Base-by-base conservation (phyloP, 2,888 invertebrate species). In the Operophtera brumata region DNA sequence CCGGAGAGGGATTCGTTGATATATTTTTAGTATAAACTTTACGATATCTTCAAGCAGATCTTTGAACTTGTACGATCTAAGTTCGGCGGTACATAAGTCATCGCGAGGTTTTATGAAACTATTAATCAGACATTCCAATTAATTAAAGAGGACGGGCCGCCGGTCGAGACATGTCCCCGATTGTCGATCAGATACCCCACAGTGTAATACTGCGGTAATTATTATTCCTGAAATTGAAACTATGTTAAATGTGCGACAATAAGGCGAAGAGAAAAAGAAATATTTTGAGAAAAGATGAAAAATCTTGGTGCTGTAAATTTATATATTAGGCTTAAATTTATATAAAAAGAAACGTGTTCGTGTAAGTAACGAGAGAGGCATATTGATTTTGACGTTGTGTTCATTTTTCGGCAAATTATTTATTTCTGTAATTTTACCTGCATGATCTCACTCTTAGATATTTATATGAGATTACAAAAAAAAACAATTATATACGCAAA, bases 251-350 rank as follows among this genome's bases (percentile, higher is more conserved):
- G 84, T 87, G 87, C 83, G 90, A 90, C 90, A 89, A 90, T 89
- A 90, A 90, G 84, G 88, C 85, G 84, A 87, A 86, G 82, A 87
- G 82, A 87, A 82, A 86, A 78, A 78, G 79, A 69, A 80, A 81
- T 86, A 87, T 88, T 88, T 89, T 88, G 86, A 86, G 84, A 86
- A 87, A 87, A 84, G 85, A 86, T 82, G 80, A 84, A 85, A 89
- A 87, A 88, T 86, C 87, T 90, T 90, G 90, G 90, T 90, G 90
- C 90, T 90, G 90, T 87, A 88, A 90, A 90, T 86, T 89, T 83
- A 89, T 90, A 89, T 89, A 90, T 89, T 90, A 89, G 89, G 89
- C 88, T 89, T 90, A 89, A 90, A 88, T 86, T 83, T 80, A 86
- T 84, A 77, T 82, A 81, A 83, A 79, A 77, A 69, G 79, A 85